phyloP scores from a whole-genome alignment of 2,797 vertebrate genomes.

The Muscicapa striata region DNA sequence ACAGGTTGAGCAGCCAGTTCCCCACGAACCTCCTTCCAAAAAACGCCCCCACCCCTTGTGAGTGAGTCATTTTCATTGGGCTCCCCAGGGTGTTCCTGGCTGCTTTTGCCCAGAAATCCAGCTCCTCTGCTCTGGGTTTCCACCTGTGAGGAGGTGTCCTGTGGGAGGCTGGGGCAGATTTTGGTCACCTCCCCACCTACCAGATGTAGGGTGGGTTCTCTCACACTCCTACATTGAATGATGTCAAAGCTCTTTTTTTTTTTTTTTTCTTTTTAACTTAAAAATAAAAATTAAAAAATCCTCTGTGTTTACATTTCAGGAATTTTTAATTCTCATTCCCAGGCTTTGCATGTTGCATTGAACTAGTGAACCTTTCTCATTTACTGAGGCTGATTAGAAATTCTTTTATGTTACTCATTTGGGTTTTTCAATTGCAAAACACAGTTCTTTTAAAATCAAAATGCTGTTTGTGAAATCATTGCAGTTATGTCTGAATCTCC shows the following conservation, averaged over 20 bases:
- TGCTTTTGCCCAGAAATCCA: neutral
- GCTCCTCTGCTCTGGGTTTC: neutral
- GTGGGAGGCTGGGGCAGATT: fast-evolving
- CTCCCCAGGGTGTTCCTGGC: neutral
- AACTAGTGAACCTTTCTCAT: neutral
- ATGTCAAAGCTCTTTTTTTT: neutral
- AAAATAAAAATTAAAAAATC: neutral
- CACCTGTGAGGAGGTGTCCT: slow-evolving; percentile 42
- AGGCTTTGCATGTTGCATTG: neutral
- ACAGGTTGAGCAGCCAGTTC: neutral
- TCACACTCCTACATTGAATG: neutral
- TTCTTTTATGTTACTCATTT: neutral
- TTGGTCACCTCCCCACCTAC: neutral
- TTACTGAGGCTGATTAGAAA: neutral
- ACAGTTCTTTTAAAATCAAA: neutral
- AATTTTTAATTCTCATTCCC: neutral
- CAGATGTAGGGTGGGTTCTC: slow-evolving; percentile 60
- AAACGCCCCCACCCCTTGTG: neutral
- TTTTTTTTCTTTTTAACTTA: neutral
- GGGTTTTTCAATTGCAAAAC: neutral
- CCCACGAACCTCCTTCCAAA: neutral
- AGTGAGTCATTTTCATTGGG: slow-evolving; percentile 21
- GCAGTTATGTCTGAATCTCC: neutral
- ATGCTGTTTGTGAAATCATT: neutral
- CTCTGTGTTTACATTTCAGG: neutral